Conservation (phyloP, 2,797 vertebrate species). For the Lagocephalus sceleratus region DNA sequence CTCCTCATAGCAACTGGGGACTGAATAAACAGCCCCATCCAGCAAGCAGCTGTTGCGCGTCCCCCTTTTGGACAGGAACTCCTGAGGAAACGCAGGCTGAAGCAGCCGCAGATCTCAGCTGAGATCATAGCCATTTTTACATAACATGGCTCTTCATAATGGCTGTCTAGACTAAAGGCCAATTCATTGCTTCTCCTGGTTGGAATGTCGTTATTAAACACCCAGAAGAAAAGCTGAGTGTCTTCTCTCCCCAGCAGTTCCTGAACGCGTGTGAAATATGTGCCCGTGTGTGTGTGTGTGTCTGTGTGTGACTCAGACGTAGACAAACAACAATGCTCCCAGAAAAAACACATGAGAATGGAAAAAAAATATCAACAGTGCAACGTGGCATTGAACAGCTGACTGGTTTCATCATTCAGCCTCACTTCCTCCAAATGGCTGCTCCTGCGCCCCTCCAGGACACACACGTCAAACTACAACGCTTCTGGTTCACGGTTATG, state of each 20-base stretch:
- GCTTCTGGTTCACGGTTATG: background rate
- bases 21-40: slow-evolving; percentile 22
- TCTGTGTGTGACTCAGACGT: slow-evolving; percentile 23
- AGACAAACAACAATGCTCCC: slow-evolving; percentile 15
- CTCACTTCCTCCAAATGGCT: slow-evolving; percentile 29
- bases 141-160: background rate
- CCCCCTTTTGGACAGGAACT: slow-evolving; percentile 47
- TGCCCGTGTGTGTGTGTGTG: too few relatives aligned
- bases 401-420: slow-evolving; percentile 58
- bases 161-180: background rate
- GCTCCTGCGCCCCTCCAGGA: background rate
- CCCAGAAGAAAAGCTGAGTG: background rate
- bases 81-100: slow-evolving; percentile 20
- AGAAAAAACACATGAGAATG: slow-evolving; percentile 37
- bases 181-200: background rate
- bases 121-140: slow-evolving; percentile 6
- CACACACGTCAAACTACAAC: slow-evolving; percentile 1
- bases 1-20: slow-evolving; percentile 25
- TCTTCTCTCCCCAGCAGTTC: background rate
- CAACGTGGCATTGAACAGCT: slow-evolving; percentile 74
- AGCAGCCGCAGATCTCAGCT: slow-evolving; percentile 11
- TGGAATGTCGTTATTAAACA: slow-evolving; percentile 6
- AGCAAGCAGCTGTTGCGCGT: slow-evolving; percentile 50
- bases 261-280: too few relatives aligned
- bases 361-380: slow-evolving; percentile 58